Conservation (phyloP, 2,888 invertebrate species). For the Lacanobia oleracea region DNA sequence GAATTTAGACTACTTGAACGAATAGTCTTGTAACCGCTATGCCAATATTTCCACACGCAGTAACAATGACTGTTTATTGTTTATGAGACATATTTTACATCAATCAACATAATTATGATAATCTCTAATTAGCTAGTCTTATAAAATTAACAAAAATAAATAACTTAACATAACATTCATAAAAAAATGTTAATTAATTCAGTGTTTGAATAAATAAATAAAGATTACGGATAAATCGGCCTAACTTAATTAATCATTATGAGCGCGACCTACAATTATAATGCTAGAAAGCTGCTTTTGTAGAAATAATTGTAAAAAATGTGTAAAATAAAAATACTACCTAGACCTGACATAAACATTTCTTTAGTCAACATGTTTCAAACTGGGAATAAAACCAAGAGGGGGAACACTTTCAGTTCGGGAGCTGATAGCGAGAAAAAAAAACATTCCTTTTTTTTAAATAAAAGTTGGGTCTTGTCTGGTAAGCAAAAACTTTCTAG, state of each 20-base stretch:
- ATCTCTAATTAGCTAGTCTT: constrained; percentile 26
- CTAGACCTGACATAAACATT: constrained; percentile 45
- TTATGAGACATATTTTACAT: constrained; percentile 8
- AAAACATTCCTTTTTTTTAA: not conserved
- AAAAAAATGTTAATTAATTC: constrained; percentile 23
- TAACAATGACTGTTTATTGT: constrained; percentile 64
- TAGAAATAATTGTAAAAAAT: constrained; percentile 47
- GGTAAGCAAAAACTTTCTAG: not conserved
- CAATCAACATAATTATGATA: constrained; percentile 11
- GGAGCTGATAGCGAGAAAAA: constrained; percentile 19
- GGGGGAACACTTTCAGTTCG: constrained; percentile 64
- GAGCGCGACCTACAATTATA: constrained; percentile 57
- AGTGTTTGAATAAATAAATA: constrained; percentile 23
- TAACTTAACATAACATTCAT: constrained; percentile 33
- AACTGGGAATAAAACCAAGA: constrained; percentile 68
- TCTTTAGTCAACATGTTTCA: constrained; percentile 53
- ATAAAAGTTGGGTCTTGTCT: not conserved
- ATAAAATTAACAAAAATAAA: constrained; percentile 39
- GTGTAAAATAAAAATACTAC: constrained; percentile 46
- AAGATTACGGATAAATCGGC: constrained; percentile 22
- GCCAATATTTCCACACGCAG: constrained; percentile 76
- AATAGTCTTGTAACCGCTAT: constrained; percentile 72
- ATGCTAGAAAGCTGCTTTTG: constrained; percentile 50
- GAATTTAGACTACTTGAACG: constrained; percentile 69
- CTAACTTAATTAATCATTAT: constrained; percentile 41